Percentiles rank a stretch among this genome's conserved stretches.
Conservation (phyloP, 1,140 invertebrate species). For the Bombus waltoni region DNA sequence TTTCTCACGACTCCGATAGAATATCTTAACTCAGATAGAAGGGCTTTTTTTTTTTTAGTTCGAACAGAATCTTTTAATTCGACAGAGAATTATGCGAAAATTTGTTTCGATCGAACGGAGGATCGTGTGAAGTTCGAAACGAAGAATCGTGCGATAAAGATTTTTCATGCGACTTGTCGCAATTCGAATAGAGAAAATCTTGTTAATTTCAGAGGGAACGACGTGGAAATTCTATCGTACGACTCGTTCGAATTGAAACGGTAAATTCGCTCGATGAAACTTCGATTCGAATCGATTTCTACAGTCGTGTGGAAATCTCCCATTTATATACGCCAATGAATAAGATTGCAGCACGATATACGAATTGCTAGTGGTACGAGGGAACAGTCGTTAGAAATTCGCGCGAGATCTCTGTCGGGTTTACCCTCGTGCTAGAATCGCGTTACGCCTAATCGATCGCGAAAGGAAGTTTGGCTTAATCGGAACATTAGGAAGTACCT, state of each 20-base stretch:
- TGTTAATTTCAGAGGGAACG: background rate
- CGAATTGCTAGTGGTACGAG: background rate
- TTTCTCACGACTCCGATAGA: no score
- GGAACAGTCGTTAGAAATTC: background rate
- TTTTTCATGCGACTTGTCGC: no score
- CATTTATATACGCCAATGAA: background rate
- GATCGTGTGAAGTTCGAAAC: no score
- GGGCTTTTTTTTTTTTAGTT: no score
- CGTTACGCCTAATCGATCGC: background rate
- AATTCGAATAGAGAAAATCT: no score
- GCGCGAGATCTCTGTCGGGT: background rate
- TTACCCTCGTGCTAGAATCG: background rate
- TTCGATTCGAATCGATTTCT: background rate
- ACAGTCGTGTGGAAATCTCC: background rate
- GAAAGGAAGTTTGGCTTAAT: background rate
- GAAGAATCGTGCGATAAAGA: no score
- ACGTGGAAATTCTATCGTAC: background rate
- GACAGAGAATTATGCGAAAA: no score
- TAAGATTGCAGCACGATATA: background rate
- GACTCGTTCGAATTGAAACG: background rate
- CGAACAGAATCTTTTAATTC: no score
- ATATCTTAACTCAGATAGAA: no score
- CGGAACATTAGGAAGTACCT: background rate
- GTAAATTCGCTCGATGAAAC: background rate
- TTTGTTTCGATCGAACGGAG: no score